A percentile compares a stretch with the other conserved stretches of the same genome.
Conservation (phyloP, 2,113 vertebrate species). For the Poecile atricapillus region DNA sequence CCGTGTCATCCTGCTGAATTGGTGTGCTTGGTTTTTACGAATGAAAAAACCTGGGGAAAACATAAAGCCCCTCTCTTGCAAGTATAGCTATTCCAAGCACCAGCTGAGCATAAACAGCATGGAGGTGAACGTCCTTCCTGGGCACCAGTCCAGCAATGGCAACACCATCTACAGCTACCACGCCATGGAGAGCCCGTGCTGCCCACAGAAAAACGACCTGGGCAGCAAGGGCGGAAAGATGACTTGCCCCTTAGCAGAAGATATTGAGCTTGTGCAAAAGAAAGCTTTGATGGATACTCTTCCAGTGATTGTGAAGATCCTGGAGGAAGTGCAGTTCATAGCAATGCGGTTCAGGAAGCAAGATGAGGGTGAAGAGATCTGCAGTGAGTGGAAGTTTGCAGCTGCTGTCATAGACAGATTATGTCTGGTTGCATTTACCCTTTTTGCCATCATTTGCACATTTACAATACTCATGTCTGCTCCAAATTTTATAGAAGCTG, state of each 20-base stretch:
- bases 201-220: conserved; percentile 73
- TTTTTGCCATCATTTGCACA: conserved; percentile 90
- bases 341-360: conserved; percentile 82
- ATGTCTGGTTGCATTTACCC: conserved; percentile 87
- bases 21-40: conserved; percentile 88
- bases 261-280: conserved; percentile 61
- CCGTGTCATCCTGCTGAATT: conserved; percentile 82
- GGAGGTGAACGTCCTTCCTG: conserved; percentile 76
- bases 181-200: conserved; percentile 72
- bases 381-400: conserved; percentile 90
- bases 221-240: conserved; percentile 63
- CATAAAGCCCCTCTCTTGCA: conserved; percentile 71
- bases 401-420: conserved; percentile 88
- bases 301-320: conserved; percentile 78
- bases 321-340: conserved; percentile 88
- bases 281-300: conserved; percentile 69
- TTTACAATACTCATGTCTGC: conserved; percentile 90
- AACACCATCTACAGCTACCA: conserved; percentile 80
- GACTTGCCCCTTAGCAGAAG: conserved; percentile 54
- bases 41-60: conserved; percentile 89
- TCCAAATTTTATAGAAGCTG: conserved; percentile 89
- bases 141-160: conserved; percentile 76
- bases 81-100: conserved; percentile 71
- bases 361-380: conserved; percentile 82
- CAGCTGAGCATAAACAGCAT: conserved; percentile 76